A percentile compares a stretch with the other conserved stretches of the same genome.
Conservation (phyloP, 2,797 vertebrate species). For the Alectoris magna region DNA sequence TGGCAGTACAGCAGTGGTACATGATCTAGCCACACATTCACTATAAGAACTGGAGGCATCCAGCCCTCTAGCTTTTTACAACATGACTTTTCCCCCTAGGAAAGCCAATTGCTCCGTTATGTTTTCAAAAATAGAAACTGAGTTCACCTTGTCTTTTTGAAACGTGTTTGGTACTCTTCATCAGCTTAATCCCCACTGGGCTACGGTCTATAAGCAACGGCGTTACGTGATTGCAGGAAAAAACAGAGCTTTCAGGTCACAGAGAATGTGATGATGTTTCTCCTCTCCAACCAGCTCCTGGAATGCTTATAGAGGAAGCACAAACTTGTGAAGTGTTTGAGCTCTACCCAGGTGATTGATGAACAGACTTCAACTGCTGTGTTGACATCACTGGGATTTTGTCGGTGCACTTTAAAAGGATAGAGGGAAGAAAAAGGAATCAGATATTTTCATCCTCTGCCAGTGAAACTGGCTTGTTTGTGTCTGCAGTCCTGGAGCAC, state of each 20-base stretch:
- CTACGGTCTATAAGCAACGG: background rate
- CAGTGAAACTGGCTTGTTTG: background rate
- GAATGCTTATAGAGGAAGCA: background rate
- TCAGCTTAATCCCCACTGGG: background rate
- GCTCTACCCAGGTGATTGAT: background rate
- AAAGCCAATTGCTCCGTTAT: background rate
- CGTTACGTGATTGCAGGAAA: background rate
- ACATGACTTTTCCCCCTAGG: background rate
- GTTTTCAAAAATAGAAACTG: background rate
- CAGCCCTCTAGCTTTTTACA: background rate
- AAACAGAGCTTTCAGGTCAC: background rate
- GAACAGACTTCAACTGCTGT: background rate
- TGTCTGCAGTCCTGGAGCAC: background rate
- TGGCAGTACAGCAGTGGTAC: background rate
- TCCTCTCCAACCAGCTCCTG: background rate
- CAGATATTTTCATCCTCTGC: background rate
- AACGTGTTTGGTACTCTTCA: background rate
- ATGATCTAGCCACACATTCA: accelerated
- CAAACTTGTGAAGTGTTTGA: background rate
- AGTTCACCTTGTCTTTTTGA: background rate
- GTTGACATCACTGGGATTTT: background rate
- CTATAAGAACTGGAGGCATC: background rate
- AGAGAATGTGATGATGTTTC: background rate
- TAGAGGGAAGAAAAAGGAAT: background rate
- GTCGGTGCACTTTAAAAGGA: background rate